A percentile compares a stretch with the other conserved stretches of the same genome.
phyloP scores from a whole-genome alignment of 2,113 vertebrate genomes.

The Anthoscopus minutus region DNA sequence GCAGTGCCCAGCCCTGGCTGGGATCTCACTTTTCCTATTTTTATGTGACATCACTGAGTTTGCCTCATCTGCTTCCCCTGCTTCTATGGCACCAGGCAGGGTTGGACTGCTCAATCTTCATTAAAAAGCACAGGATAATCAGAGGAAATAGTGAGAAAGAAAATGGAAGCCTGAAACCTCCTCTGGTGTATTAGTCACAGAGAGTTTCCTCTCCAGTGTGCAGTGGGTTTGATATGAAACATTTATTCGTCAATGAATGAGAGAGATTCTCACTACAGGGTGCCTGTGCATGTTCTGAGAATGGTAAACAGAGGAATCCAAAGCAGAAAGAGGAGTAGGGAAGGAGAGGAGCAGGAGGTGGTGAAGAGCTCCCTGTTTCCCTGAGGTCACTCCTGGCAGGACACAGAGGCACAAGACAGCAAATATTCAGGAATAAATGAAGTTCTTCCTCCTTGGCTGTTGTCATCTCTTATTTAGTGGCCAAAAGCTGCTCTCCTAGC shows the following conservation, averaged over 20 bases:
- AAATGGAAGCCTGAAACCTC: background rate
- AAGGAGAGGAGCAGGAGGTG: background rate
- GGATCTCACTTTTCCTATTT: background rate
- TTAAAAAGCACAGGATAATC: background rate
- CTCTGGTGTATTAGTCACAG: background rate
- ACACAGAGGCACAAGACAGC: background rate
- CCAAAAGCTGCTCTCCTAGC: background rate
- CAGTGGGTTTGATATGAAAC: background rate
- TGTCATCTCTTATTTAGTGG: background rate
- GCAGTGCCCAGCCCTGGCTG: background rate
- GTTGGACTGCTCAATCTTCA: background rate
- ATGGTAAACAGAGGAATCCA: background rate
- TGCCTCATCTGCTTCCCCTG: background rate
- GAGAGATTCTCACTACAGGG: background rate
- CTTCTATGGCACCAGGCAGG: background rate
- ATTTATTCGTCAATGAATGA: background rate
- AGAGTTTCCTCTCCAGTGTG: background rate
- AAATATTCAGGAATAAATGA: background rate
- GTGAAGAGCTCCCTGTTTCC: background rate
- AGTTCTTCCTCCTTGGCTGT: background rate
- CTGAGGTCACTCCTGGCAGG: background rate
- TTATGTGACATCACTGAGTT: background rate
- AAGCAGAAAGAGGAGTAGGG: background rate
- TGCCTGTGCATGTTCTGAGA: background rate
- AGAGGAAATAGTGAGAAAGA: background rate